These are phyloP conservation scores for Coptodon bakossiorum DNA, from an alignment of 2,113 vertebrate species.

Conservation along the genomic window DNA sequence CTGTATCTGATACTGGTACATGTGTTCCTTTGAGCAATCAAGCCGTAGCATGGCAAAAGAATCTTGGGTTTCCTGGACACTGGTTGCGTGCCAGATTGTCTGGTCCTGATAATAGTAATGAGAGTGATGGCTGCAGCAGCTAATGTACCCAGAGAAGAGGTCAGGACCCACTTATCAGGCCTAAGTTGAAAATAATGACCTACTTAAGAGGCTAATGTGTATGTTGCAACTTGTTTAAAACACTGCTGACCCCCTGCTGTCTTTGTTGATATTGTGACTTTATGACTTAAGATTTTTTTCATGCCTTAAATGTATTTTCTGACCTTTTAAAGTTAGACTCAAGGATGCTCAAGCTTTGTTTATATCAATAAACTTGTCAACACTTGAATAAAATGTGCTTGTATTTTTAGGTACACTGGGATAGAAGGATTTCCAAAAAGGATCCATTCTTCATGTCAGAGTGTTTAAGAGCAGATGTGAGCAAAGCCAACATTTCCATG, in stretches of 20 bases:
- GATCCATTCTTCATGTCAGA: not conserved
- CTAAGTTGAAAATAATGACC: constrained; percentile 52
- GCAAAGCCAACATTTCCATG: not conserved
- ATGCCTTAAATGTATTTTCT: not conserved
- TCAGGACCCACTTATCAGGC: constrained; percentile 54
- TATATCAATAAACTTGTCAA: constrained; percentile 11
- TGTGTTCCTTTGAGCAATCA: constrained; percentile 64
- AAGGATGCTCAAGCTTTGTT: not conserved
- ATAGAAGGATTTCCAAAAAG: not conserved
- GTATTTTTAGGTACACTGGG: not conserved
- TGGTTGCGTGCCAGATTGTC: constrained; percentile 50
- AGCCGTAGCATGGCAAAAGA: constrained; percentile 26
- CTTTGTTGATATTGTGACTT: constrained; percentile 3
- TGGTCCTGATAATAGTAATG: constrained; percentile 59
- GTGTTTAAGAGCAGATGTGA: constrained; percentile 6
- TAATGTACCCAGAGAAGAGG: constrained; percentile 49
- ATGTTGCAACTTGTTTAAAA: not conserved
- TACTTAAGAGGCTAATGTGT: constrained; percentile 15
- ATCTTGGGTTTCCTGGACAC: constrained; percentile 44
- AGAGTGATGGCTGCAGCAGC: constrained; percentile 35
- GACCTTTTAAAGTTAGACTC: constrained; percentile 21
- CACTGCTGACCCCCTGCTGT: not conserved
- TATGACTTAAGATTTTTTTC: not conserved
- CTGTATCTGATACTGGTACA: constrained; percentile 48
- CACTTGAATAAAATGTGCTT: not conserved